A percentile compares a stretch with the other conserved stretches of the same genome.
Evolutionary conservation across 1,140 invertebrate species (phyloP).

Genomic region (Dreissena rostriformis): DNA sequence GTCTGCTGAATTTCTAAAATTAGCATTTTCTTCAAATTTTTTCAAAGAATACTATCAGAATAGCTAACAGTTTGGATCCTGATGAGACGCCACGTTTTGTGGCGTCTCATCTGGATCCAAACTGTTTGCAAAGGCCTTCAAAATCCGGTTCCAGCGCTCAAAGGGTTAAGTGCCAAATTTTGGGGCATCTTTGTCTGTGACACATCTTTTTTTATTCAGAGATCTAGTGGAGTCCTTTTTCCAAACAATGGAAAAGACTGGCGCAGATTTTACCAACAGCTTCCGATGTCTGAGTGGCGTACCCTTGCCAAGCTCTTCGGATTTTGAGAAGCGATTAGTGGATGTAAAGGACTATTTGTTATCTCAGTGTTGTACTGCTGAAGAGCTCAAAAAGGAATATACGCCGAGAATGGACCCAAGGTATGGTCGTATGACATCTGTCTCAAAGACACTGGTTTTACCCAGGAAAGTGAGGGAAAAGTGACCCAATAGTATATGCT

Average conservation of each 20-base stretch:
- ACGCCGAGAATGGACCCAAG: slow-evolving; percentile 75
- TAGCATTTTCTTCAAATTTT: no score
- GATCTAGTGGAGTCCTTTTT: slow-evolving; percentile 84
- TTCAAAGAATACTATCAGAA: no score
- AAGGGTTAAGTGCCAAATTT: background rate
- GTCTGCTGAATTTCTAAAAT: no score
- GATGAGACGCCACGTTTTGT: no score
- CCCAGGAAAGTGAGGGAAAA: no score
- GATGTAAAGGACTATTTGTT: slow-evolving; percentile 74
- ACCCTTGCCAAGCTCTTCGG: slow-evolving; percentile 67
- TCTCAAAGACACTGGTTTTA: no score
- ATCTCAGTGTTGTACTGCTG: slow-evolving; percentile 77
- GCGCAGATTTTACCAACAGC: slow-evolving; percentile 86
- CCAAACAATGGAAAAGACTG: slow-evolving; percentile 85
- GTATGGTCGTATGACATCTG: slow-evolving; percentile 63
- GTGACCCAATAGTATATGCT: no score
- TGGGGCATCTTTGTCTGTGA: no score
- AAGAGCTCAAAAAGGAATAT: slow-evolving; percentile 74
- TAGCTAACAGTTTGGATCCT: no score
- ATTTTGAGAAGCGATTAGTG: slow-evolving; percentile 60
- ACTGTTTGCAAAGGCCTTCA: background rate
- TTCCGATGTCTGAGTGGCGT: slow-evolving; percentile 85
- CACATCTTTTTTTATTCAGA: slow-evolving; percentile 68
- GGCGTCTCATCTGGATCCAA: no score
- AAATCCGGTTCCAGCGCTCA: background rate